A percentile compares a stretch with the other conserved stretches of the same genome.
phyloP scores from a whole-genome alignment of 2,113 vertebrate genomes.

The Oriolus oriolus region DNA sequence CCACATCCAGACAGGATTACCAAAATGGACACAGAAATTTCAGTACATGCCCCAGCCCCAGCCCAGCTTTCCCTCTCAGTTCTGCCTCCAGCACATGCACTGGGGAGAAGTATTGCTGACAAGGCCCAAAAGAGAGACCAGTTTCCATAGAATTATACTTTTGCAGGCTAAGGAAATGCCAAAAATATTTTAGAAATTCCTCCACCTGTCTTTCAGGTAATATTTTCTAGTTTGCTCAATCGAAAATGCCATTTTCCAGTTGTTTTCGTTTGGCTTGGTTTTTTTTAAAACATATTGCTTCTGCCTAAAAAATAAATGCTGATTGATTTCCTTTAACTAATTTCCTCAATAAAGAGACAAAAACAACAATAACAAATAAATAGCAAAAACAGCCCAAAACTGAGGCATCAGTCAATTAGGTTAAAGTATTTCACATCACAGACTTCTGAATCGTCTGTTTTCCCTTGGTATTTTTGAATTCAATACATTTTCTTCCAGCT shows the following conservation, averaged over 20 bases:
- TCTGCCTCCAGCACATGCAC: not conserved
- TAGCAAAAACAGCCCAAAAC: not conserved
- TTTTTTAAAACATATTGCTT: not conserved
- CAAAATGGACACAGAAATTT: not conserved
- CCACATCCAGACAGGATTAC: not conserved
- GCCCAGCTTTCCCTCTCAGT: not conserved
- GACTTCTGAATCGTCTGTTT: not conserved
- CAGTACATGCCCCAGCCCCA: not conserved
- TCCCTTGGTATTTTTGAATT: constrained; percentile 6
- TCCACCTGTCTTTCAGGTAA: not conserved
- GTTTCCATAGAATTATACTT: not conserved
- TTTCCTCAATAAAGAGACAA: not conserved
- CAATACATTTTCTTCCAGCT: not conserved
- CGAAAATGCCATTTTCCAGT: not conserved
- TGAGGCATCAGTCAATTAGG: not conserved
- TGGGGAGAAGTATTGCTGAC: not conserved
- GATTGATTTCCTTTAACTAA: not conserved
- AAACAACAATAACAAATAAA: not conserved
- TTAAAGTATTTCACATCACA: not conserved
- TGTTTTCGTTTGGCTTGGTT: not conserved
- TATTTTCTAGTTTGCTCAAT: not conserved
- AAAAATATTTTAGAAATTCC: not conserved
- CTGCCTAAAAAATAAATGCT: not conserved
- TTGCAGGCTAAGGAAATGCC: not conserved
- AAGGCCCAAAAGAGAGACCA: not conserved